These are phyloP conservation scores for Minunthozetes semirufus DNA, from an alignment of 2,888 invertebrate species.

Conservation along the genomic window DNA sequence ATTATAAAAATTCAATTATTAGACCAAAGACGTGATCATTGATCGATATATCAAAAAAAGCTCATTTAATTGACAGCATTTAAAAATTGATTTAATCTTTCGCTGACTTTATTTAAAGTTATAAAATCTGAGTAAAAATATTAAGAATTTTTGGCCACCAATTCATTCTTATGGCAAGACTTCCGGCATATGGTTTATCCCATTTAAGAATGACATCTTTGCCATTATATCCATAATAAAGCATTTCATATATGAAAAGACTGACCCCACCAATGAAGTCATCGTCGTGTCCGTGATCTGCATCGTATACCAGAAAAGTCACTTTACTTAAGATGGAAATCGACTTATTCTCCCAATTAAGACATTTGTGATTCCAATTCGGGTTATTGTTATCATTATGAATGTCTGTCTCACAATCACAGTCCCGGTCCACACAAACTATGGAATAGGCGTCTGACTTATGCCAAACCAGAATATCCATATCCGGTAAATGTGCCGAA, in stretches of 20 bases:
- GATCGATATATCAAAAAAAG: too few relatives aligned
- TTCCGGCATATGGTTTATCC: conserved; percentile 31
- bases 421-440: conserved; percentile 29
- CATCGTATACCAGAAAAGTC: conserved; percentile 33
- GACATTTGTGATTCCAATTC: conserved; percentile 30
- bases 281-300: conserved; percentile 30
- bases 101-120: too few relatives aligned
- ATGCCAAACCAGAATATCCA: conserved; percentile 29
- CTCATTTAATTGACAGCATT: too few relatives aligned
- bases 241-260: conserved; percentile 17
- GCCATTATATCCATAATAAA: conserved; percentile 21
- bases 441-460: conserved; percentile 33
- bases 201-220: conserved; percentile 20
- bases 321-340: conserved; percentile 26
- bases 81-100: too few relatives aligned
- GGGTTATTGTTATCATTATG: conserved; percentile 30
- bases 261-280: conserved; percentile 33
- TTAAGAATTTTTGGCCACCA: conserved; percentile 14
- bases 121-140: background rate
- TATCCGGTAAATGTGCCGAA: conserved; percentile 29
- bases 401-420: conserved; percentile 32
- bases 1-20: too few relatives aligned
- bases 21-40: too few relatives aligned
- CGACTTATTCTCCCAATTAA: conserved; percentile 31
- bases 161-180: conserved; percentile 16